Conservation (phyloP, 2,113 vertebrate genomes). For the Micromys minutus region DNA sequence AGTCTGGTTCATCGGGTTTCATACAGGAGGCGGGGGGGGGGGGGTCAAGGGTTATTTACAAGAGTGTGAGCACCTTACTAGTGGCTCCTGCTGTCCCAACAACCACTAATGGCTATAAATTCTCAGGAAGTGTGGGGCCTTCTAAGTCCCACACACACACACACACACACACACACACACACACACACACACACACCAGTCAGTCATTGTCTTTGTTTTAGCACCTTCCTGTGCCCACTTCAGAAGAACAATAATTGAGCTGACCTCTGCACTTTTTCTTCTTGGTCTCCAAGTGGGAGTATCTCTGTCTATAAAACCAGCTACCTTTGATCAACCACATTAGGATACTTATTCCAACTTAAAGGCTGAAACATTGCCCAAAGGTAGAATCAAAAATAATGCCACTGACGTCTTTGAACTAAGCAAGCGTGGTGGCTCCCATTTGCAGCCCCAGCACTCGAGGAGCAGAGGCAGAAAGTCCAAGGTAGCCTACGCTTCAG, state of each 20-base stretch:
- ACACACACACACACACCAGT: background rate
- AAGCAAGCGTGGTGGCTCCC: background rate
- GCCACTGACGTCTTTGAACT: background rate
- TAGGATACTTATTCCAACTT: background rate
- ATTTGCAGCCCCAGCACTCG: background rate
- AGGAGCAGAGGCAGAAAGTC: background rate
- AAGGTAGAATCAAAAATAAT: background rate
- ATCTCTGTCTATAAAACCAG: background rate
- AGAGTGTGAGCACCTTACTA: background rate
- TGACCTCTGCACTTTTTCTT: background rate
- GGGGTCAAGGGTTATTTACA: background rate
- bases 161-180: no score
- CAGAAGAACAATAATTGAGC: background rate
- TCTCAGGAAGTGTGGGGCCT: background rate
- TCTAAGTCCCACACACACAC: no score
- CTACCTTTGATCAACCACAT: background rate
- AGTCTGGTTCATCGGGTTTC: background rate
- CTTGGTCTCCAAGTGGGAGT: background rate
- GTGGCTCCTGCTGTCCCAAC: background rate
- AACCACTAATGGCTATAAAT: background rate
- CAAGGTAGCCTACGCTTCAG: background rate
- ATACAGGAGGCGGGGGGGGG: background rate
- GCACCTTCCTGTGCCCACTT: background rate
- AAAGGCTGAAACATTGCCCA: background rate
- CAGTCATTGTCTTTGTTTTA: background rate